These are phyloP conservation scores for Seladonia tumulorum DNA, from an alignment of 2,888 invertebrate genomes.

Conservation along the genomic window DNA sequence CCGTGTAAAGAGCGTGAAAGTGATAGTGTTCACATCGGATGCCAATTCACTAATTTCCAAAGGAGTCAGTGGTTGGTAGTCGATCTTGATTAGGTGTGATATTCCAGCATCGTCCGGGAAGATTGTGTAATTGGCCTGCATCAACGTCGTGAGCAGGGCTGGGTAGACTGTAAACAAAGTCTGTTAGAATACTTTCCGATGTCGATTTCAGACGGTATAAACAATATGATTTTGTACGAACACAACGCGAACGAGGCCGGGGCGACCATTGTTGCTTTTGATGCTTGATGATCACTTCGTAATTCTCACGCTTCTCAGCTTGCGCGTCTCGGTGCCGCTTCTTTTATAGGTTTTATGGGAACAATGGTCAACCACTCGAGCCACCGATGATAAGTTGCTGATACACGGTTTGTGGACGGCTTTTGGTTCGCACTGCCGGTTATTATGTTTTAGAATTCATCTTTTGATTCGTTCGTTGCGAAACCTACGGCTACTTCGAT, in stretches of 20 bases:
- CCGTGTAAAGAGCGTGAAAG: slow-evolving; percentile 62
- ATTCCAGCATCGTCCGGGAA: slow-evolving; percentile 44
- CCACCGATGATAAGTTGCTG: slow-evolving; percentile 48
- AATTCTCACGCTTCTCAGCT: neutral
- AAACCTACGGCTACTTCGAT: neutral
- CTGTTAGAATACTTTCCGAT: neutral
- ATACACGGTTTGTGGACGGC: slow-evolving; percentile 17
- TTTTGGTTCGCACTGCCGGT: neutral
- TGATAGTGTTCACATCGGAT: neutral
- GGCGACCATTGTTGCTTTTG: slow-evolving; percentile 21
- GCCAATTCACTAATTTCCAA: neutral
- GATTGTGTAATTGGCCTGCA: slow-evolving; percentile 18
- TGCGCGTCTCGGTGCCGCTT: neutral
- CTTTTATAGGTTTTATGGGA: slow-evolving; percentile 56
- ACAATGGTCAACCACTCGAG: slow-evolving; percentile 22
- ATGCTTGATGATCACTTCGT: neutral
- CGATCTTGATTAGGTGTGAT: slow-evolving; percentile 19
- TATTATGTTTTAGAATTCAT: neutral
- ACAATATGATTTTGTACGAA: slow-evolving; percentile 34
- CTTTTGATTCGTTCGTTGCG: neutral
- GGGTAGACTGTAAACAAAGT: slow-evolving; percentile 57
- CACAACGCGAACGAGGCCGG: slow-evolving; percentile 24
- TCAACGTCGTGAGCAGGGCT: slow-evolving; percentile 29
- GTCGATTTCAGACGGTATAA: neutral
- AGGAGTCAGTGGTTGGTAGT: neutral